Evolutionary conservation across 2,113 vertebrate species (phyloP), one percentile per base, ranked within the genome.

Genomic region (Balaeniceps rex): DNA sequence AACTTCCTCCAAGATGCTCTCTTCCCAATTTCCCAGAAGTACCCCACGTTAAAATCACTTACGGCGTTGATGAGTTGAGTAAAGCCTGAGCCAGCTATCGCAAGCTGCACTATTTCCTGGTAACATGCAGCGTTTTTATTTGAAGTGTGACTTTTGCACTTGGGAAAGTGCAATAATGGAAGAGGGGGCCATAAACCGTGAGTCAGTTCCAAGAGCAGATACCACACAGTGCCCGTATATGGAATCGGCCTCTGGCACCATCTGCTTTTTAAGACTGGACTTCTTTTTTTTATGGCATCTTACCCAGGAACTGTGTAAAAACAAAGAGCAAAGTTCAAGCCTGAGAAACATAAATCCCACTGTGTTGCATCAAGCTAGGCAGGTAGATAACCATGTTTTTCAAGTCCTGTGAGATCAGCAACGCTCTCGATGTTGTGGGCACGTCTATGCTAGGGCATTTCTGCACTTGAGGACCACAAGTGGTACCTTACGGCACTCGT

Each of bases 401-500:
- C 42, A 28, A 46, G 72, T 17, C 19, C 90, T 31, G 60, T 4
- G 33, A 42, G 26, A 42, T 9, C 19, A 38, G 40, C 22, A 42
- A 6, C 5, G 0, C 3, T 11, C n/a, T 34, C 1, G 0, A 7
- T 3, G 34, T 1, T 4, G 31, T 2, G n/a, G 40, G 38, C 28
- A 8, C 0, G 7, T 19, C 87, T 11, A 3, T 2, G 12, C 40
- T 11, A 10, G 25, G 33, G 49, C 12, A 7, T 11, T 14, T 40
- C 21, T 38, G 51, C 4, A 7, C 14, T 24, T 4, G 21, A 46
- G 70, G 42, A 17, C 26, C 38, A 36, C 57, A 15, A 6, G 15
- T 2, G 21, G 36, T 9, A 3, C 60, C 71, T 36, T 9, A 6
- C 18, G 19, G 38, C 36, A 2, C 23, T 18, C 4, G 9, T 3